These are phyloP conservation scores for Tamias sibiricus DNA, from an alignment of 2,113 vertebrate species.

Conservation along the genomic window DNA sequence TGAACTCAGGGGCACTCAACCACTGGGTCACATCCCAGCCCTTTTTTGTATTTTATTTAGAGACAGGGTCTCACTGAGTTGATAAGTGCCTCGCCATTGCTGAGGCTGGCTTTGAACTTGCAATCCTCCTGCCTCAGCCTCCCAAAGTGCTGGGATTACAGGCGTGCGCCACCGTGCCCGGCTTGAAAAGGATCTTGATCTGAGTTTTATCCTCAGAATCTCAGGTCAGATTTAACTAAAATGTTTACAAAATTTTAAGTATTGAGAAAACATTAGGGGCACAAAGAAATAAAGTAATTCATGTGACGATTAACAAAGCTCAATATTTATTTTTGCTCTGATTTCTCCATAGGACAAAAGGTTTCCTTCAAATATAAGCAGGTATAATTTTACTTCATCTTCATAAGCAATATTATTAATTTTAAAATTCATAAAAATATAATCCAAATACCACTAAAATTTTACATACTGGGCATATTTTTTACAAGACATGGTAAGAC, in stretches of 20 bases:
- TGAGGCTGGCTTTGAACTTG: too few relatives aligned
- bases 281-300: conserved; percentile 26
- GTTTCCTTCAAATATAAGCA: not conserved
- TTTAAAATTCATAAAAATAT: conserved; percentile 43
- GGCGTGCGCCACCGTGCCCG: too few relatives aligned
- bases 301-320: not conserved
- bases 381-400: not conserved
- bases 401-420: not conserved
- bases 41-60: too few relatives aligned
- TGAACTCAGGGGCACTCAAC: too few relatives aligned
- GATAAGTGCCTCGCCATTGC: too few relatives aligned
- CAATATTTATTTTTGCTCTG: not conserved
- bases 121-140: too few relatives aligned
- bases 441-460: conserved; percentile 32
- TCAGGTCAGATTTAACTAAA: not conserved
- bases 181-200: not conserved
- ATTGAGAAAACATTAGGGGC: not conserved
- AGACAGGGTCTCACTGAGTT: too few relatives aligned
- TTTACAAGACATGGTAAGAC: conserved; percentile 15
- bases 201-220: conserved; percentile 2
- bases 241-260: conserved; percentile 39
- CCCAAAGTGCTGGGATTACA: too few relatives aligned
- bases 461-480: conserved; percentile 40
- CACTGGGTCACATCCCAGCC: too few relatives aligned
- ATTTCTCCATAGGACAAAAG: not conserved